Conservation (phyloP, 2,888 invertebrate genomes). For the Oscheius sp. region DNA sequence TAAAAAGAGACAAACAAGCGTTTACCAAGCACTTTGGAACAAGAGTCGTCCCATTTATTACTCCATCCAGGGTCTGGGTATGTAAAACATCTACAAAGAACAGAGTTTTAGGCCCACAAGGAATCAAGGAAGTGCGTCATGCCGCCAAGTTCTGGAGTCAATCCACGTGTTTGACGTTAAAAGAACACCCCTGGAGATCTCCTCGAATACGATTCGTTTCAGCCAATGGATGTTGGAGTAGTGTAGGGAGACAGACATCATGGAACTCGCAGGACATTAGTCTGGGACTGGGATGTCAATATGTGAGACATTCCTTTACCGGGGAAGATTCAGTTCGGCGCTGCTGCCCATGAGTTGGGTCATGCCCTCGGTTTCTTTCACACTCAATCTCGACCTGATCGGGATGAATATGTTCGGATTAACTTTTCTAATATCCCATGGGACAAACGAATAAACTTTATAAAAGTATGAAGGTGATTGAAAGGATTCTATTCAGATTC, state of each 20-base stretch:
- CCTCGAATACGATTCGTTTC: conserved; percentile 1
- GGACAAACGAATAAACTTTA: not conserved
- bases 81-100: not conserved
- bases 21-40: not conserved
- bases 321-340: not conserved
- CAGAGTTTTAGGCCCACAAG: not conserved
- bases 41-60: not conserved
- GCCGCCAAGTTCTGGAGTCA: conserved; percentile 3
- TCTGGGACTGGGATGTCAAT: not conserved
- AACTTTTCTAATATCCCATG: not conserved
- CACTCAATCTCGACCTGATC: conserved; percentile 32
- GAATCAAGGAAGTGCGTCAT: not conserved
- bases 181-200: conserved; percentile 8
- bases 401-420: not conserved
- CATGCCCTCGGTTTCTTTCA: conserved; percentile 57
- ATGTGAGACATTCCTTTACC: not conserved
- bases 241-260: not conserved
- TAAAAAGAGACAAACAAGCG: not conserved
- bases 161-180: not conserved
- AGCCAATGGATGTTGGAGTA: conserved; percentile 1
- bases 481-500: not conserved
- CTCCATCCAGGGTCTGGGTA: conserved; percentile 10
- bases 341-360: conserved; percentile 35
- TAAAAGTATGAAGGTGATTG: not conserved
- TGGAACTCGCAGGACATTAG: conserved; percentile 18